Base-by-base conservation (phyloP, 2,113 vertebrate genomes). In the Orycteropus afer region DNA sequence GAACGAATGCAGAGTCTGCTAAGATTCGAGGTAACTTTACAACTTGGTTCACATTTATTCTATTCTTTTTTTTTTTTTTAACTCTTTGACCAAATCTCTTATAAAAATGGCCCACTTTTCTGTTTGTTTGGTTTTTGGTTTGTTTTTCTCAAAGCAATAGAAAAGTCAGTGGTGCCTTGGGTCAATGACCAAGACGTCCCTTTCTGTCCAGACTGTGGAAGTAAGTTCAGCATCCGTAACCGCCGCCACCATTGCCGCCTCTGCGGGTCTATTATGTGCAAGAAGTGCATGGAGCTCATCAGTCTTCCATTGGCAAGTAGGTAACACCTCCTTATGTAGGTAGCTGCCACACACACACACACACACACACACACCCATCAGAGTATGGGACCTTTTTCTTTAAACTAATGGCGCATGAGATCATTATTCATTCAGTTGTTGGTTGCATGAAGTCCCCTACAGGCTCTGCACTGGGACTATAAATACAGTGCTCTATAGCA, bases 221-320 rank as follows among this genome's bases (percentile, higher is more conserved):
- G 90, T 96, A 99, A 99, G 96, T 99, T 99, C 98, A 99, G 98
- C 97, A 98, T 99, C 47, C 98, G 99, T 5, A 99, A 99, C 98
- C 97, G 99, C 23, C 99, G 99, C 14, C 99, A 99, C 97, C 99
- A 99, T 96, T 99, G 99, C 97, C 99, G 99, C 34, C 99, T 99
- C 13, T 99, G 99, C 4, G 99, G 99, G 2, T 99, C 99, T 20
- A 99, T 99, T 79, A 99, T 99, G 99, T 99, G 99, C 97, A 99
- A 98, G 98, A 99, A 98, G 93, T 99, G 99, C 97, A 99, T 99
- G 98, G 99, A 99, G 20, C 99, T 99, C 73, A 97, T 99, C 95
- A 98, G 99, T 29, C 98, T 99, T 20, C 98, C 98, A 40, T 95
- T 99, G 95, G 99, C 99, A 63, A 98, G 99, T 99, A 98, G 97